Percentiles rank a stretch among this genome's conserved stretches.
phyloP scores from a whole-genome alignment of 2,113 vertebrate genomes.

The Rhynchomys soricoides region DNA sequence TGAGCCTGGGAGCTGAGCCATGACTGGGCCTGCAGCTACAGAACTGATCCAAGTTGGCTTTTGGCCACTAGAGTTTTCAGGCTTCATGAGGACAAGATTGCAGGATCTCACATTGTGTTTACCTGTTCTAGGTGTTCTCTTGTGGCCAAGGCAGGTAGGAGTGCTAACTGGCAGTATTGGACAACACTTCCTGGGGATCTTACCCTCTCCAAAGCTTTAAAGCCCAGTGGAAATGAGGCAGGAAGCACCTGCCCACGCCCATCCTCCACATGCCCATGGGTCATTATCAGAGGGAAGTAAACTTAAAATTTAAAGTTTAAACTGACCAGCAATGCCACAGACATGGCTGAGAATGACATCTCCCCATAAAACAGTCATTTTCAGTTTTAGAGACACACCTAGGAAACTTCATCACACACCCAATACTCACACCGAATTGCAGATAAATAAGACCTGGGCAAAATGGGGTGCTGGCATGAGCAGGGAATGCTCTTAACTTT shows the following conservation, averaged over 20 bases:
- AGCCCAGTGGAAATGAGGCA: background rate
- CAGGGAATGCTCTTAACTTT: background rate
- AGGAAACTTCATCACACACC: background rate
- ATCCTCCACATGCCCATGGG: background rate
- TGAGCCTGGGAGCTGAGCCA: background rate
- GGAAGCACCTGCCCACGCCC: background rate
- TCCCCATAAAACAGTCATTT: background rate
- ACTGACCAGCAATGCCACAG: background rate
- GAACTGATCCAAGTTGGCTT: background rate
- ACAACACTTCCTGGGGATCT: background rate
- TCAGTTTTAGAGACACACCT: background rate
- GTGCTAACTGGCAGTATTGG: background rate
- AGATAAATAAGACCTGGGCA: background rate
- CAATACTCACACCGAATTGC: background rate
- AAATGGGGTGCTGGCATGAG: background rate
- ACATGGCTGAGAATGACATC: background rate
- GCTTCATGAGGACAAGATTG: background rate
- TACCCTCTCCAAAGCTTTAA: background rate
- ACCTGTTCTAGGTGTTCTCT: background rate
- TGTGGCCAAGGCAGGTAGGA: background rate
- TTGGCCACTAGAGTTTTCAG: background rate
- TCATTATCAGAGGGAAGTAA: background rate
- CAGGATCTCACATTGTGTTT: accelerated
- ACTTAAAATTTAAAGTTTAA: background rate
- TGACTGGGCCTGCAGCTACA: background rate